Evolutionary conservation across 2,888 invertebrate species (phyloP), one percentile per base, ranked within the genome.

Genomic region (Pammene aurita): DNA sequence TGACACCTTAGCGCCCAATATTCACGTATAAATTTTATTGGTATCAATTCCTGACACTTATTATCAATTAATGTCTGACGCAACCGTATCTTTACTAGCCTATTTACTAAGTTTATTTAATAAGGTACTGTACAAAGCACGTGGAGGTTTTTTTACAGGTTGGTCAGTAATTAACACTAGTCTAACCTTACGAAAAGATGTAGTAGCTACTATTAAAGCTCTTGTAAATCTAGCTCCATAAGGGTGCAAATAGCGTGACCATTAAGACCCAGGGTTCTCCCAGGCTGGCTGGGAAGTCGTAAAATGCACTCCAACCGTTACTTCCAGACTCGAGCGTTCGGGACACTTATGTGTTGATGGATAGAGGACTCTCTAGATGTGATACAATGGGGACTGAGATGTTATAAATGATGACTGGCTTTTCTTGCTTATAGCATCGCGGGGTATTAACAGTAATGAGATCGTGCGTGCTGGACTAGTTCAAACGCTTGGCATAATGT

Each of bases 251-350:
- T 14, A n/a, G 26, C 44, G 10, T 4, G 16, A 18, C n/a, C 46
- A 16, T 16, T 14, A 14, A 11, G 34, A 5, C 44, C 4, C 58
- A n/a, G n/a, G n/a, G n/a, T n/a, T n/a, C n/a, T n/a, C n/a, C n/a
- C n/a, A 57, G 42, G n/a, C 26, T 58, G 50, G 38, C 61, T 50
- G 35, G 35, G 48, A 35, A 11, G 41, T 52, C 50, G n/a, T 62
- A 62, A 62, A 62, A 62, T 62, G 52, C 62, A 62, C 62, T 62
- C 50, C 62, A 26, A n/a, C 38, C 50, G 62, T 62, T 52, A 52
- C n/a, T 52, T 26, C n/a, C 62, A 52, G 50, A 62, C 50, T 35
- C 16, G 5, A 62, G 50, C 50, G 38, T 16, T 41, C 41, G 50
- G 62, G 52, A 62, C 41, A 26, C 57, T 58, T 62, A 52, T 52